Conservation (phyloP, 2,888 invertebrate genomes). For the Apamea sordens region DNA sequence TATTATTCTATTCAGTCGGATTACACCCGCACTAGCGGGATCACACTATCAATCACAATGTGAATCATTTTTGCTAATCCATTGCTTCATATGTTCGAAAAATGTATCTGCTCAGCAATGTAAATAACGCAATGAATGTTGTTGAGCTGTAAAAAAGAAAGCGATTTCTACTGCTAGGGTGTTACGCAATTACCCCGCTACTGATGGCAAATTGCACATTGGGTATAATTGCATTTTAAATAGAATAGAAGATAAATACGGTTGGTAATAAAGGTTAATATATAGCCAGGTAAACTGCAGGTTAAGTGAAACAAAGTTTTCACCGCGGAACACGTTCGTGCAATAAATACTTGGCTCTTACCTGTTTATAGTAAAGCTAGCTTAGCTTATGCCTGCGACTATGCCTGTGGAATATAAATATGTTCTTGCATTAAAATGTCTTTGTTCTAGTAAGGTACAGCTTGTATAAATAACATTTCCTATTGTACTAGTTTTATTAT, state of each 20-base stretch:
- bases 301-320: conserved; percentile 48
- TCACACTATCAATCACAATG: no score
- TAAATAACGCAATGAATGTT: no score
- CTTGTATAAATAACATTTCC: background rate
- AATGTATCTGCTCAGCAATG: no score
- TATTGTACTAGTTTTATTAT: background rate
- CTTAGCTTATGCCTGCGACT: background rate
- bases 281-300: conserved; percentile 13
- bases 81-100: no score
- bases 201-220: background rate
- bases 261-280: background rate
- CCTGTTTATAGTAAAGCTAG: conserved; percentile 19
- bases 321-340: conserved; percentile 44
- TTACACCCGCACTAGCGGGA: background rate
- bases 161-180: no score
- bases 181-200: background rate
- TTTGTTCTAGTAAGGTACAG: background rate
- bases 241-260: conserved; percentile 4
- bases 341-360: conserved; percentile 36
- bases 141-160: no score
- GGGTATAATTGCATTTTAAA: conserved; percentile 9
- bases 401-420: background rate
- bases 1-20: background rate
- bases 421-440: background rate
- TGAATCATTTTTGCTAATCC: no score